Base-by-base conservation (phyloP, 1,140 invertebrate genomes). In the Aphaenogaster floridana region DNA sequence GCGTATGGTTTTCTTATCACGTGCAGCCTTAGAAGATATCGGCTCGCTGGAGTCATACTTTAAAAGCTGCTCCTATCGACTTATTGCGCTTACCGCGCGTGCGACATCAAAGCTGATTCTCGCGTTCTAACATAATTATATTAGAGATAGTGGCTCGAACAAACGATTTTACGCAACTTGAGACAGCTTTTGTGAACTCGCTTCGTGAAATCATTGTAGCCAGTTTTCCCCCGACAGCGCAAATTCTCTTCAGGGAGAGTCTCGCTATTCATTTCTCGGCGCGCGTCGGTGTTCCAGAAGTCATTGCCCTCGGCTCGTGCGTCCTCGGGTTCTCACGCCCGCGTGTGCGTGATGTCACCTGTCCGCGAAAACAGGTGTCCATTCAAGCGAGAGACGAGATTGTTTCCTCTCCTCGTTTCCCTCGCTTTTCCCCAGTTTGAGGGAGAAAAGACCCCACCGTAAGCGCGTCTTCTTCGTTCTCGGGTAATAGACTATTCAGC, bases 281-380 rank as follows among this genome's bases (percentile, higher is more conserved):
- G 88, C 78, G 63, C 69, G 61, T 72, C 74, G 61, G 84, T 89
- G 84, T 94, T 90, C 86, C 81, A 93, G 74, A 87, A 92, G 93
- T 94, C 93, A 93, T 91, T 90, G 93, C 92, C 93, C 93, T 87
- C 71, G 21, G 21, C 79, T 79, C 76, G 61, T 87, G 61, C 79
- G 86, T 89, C 78, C 88, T 83, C 86, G 86, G 84, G 72, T 91
- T 93, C 86, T 90, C 90, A 91, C 89, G 90, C 79, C 79, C 89
- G 52, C 74, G 57, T 71, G 68, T 76, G 57, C 71, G 88, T 92
- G 93, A 84, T 88, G 90, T 92, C 91, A 92, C 92, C 90, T 86
- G 91, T 91, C 90, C 92, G 89, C 84, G 88, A 87, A 92, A 93
- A 92, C 94, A 94, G 93, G 93, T 94, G 92, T 86, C 94, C 93